phyloP scores from a whole-genome alignment of 2,888 invertebrate genomes.

The Stenotaenia linearis region DNA sequence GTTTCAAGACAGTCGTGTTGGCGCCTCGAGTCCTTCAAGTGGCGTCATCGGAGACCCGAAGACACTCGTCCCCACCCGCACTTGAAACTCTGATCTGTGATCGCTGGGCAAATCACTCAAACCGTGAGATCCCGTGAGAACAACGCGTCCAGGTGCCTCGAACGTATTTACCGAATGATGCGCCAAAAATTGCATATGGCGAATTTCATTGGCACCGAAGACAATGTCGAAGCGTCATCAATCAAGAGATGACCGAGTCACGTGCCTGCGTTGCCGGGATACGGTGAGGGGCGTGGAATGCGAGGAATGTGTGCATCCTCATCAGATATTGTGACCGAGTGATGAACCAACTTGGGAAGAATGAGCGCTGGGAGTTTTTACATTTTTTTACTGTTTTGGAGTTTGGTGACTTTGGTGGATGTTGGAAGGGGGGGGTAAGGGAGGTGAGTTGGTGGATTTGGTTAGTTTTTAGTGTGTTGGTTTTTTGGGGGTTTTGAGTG shows the following conservation, averaged over 20 bases:
- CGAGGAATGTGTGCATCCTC: background rate
- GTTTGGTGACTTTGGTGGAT: background rate
- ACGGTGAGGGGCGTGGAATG: background rate
- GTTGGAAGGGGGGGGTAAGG: background rate
- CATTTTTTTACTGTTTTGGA: background rate
- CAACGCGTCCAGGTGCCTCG: background rate
- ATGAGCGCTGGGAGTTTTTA: background rate
- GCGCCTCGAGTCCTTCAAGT: background rate
- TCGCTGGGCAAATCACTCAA: slow-evolving; percentile 1
- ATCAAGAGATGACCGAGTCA: background rate
- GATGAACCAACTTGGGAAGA: background rate
- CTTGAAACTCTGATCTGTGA: slow-evolving; percentile 7
- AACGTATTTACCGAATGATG: no score
- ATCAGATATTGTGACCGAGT: slow-evolving; percentile 12
- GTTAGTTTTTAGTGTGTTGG: background rate
- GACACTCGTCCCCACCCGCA: background rate
- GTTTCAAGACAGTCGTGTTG: slow-evolving; percentile 11
- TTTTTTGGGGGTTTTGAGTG: background rate
- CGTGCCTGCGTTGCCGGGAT: background rate
- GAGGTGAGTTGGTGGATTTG: background rate
- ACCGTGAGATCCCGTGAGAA: background rate
- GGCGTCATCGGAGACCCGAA: slow-evolving; percentile 7
- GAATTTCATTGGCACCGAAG: background rate
- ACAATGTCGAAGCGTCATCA: slow-evolving; percentile 2
- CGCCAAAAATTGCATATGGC: background rate